A percentile compares a stretch with the other conserved stretches of the same genome.
phyloP scores from a whole-genome alignment of 2,797 vertebrate species.

The Pipistrellus kuhlii region DNA sequence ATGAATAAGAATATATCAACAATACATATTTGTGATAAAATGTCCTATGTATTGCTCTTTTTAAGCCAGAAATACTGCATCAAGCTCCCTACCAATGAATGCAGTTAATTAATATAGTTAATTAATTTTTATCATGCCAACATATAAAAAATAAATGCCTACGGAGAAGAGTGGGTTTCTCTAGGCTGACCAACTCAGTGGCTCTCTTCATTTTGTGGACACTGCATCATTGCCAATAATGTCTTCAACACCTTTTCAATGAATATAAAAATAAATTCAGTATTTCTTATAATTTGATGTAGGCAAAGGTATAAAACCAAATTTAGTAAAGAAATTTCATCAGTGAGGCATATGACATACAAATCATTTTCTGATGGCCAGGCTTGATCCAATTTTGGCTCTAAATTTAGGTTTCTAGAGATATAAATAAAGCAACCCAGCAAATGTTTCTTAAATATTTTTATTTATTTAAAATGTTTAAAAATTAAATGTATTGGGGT shows the following conservation, averaged over 20 bases:
- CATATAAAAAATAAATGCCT: background rate
- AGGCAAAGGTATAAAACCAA: background rate
- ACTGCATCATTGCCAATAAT: background rate
- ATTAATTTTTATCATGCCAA: background rate
- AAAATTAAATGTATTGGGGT: background rate
- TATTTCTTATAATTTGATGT: background rate
- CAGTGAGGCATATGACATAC: background rate
- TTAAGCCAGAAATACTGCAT: background rate
- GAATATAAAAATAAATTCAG: background rate
- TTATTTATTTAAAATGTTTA: background rate
- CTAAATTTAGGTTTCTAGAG: background rate
- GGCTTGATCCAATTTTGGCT: background rate
- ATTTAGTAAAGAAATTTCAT: background rate
- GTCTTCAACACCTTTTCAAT: background rate
- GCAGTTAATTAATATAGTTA: background rate
- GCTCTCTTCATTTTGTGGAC: background rate
- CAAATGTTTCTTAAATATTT: background rate
- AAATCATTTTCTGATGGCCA: background rate
- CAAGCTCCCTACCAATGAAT: background rate
- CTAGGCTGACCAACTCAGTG: background rate
- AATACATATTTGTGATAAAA: background rate
- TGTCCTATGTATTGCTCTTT: background rate
- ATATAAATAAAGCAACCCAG: background rate
- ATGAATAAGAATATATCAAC: background rate
- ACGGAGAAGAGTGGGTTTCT: background rate